These are phyloP conservation scores for Anthonomus grandis DNA, from an alignment of 1,140 invertebrate genomes.

Conservation along the genomic window DNA sequence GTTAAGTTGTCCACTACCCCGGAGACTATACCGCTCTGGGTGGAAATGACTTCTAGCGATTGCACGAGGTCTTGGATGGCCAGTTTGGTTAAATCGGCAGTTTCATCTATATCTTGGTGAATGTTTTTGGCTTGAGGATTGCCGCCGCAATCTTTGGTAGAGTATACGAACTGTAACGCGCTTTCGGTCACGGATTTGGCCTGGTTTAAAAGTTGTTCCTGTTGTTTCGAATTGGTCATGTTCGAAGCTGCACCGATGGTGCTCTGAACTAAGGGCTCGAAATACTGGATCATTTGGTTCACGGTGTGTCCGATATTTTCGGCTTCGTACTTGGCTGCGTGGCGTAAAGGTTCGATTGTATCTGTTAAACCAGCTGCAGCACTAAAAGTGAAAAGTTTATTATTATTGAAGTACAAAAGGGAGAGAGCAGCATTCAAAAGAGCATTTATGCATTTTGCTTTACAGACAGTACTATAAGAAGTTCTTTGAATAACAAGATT, in stretches of 20 bases:
- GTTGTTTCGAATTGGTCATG: slow-evolving; percentile 84
- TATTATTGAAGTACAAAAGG: background rate
- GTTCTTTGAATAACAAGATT: no score
- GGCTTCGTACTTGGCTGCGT: slow-evolving; percentile 84
- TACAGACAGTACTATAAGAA: no score
- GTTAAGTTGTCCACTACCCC: slow-evolving; percentile 89
- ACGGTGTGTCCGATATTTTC: slow-evolving; percentile 90
- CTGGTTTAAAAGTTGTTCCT: slow-evolving; percentile 86
- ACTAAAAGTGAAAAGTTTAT: slow-evolving; percentile 10
- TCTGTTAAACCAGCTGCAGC: slow-evolving; percentile 74
- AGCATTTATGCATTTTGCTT: no score
- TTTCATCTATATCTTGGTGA: slow-evolving; percentile 82
- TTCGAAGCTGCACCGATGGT: slow-evolving; percentile 87
- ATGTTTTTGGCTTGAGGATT: slow-evolving; percentile 79
- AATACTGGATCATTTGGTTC: slow-evolving; percentile 75
- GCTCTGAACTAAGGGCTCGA: slow-evolving; percentile 79
- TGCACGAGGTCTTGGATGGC: slow-evolving; percentile 78
- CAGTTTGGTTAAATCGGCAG: slow-evolving; percentile 71
- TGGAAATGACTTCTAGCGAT: slow-evolving; percentile 79
- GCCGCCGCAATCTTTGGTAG: slow-evolving; percentile 87
- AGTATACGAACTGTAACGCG: slow-evolving; percentile 77
- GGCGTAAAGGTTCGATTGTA: slow-evolving; percentile 75
- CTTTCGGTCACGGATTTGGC: slow-evolving; percentile 93
- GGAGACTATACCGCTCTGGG: slow-evolving; percentile 79
- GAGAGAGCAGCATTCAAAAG: no score